phyloP scores from a whole-genome alignment of 1,140 invertebrate species.

The Chionoecetes opilio region DNA sequence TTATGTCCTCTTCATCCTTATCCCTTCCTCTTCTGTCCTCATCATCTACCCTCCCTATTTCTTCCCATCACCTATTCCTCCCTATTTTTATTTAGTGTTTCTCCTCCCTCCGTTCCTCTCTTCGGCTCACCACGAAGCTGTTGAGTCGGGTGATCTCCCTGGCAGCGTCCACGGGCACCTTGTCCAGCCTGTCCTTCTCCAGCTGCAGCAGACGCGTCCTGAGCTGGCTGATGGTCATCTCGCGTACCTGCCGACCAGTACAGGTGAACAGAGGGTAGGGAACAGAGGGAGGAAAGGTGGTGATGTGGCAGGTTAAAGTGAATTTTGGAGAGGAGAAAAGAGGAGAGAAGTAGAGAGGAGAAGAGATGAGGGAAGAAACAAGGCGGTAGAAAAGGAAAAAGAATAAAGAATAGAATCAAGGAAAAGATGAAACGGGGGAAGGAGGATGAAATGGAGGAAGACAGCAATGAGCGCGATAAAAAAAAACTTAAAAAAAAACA shows the following conservation, averaged over 20 bases:
- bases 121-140: slow-evolving; percentile 78
- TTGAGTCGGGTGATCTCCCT: slow-evolving; percentile 82
- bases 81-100: background rate
- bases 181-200: slow-evolving; percentile 82
- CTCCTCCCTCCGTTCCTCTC: background rate
- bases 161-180: slow-evolving; percentile 82
- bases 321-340: no score
- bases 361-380: background rate
- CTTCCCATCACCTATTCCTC: no score
- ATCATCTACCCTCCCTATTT: no score
- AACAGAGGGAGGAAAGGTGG: no score
- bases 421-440: background rate
- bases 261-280: background rate
- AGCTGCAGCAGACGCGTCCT: slow-evolving; percentile 82
- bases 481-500: no score
- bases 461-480: no score
- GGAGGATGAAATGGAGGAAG: no score
- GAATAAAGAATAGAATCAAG: background rate
- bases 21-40: background rate
- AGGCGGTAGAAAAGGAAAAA: background rate
- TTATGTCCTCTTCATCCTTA: no score
- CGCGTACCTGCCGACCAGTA: slow-evolving; percentile 79
- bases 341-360: no score
- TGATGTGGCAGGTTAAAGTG: no score
- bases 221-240: slow-evolving; percentile 82